phyloP scores from a whole-genome alignment of 2,797 vertebrate genomes.

The Meriones psammophilus region DNA sequence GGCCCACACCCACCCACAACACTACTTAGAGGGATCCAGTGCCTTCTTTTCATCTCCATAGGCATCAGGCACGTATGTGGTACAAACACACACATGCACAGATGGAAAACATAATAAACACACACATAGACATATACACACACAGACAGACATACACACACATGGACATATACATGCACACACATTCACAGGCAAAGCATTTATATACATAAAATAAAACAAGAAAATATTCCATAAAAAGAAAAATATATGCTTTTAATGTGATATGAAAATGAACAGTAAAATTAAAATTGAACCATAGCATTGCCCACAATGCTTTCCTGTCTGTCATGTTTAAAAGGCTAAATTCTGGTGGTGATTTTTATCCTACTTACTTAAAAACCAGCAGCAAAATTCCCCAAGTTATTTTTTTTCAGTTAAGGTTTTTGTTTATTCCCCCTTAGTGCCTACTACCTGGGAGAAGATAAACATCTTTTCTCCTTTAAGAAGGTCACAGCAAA shows the following conservation, averaged over 20 bases:
- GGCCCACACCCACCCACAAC: neutral
- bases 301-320: neutral
- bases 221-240: neutral
- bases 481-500: neutral
- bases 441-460: neutral
- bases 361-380: neutral
- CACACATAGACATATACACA: no score
- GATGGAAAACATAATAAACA: no score
- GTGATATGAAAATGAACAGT: neutral
- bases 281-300: neutral
- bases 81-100: neutral
- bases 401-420: neutral
- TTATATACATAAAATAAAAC: neutral
- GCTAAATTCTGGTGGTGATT: neutral
- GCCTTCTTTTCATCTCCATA: neutral
- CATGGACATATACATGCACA: neutral
- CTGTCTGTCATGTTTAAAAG: neutral
- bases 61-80: neutral
- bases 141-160: neutral
- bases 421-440: neutral
- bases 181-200: neutral
- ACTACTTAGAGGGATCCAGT: no score
- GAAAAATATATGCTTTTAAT: neutral
- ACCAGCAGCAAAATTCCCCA: neutral
- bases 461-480: neutral